Conservation (phyloP, 2,113 vertebrate genomes). For the Motacilla tschutschensis region DNA sequence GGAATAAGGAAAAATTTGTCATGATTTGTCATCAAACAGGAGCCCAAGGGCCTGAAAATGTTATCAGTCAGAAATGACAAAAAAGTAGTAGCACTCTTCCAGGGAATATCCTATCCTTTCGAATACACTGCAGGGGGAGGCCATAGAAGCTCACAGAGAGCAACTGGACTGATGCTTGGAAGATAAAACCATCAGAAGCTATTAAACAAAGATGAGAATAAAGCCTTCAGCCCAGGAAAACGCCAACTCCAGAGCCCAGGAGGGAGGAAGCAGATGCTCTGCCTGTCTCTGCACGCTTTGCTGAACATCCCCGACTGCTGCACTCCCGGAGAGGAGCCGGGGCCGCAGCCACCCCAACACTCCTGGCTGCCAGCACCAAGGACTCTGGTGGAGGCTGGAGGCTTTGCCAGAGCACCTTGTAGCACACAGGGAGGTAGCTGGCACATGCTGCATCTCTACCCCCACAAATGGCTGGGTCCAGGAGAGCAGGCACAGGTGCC, state of each 20-base stretch:
- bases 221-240: neutral
- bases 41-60: neutral
- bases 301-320: neutral
- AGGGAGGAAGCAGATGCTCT: neutral
- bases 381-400: neutral
- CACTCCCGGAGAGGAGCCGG: fast-evolving
- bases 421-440: neutral
- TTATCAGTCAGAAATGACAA: neutral
- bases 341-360: fast-evolving
- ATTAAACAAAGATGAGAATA: neutral
- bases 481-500: neutral
- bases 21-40: neutral
- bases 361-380: neutral
- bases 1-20: neutral
- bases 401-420: neutral
- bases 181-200: neutral
- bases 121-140: neutral
- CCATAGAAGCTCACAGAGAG: neutral
- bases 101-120: neutral
- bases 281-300: neutral
- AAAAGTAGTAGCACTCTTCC: neutral
- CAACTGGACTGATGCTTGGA: neutral
- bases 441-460: neutral
- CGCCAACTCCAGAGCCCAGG: neutral
- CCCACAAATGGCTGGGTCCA: neutral